Percentiles rank a stretch among this genome's conserved stretches.
phyloP scores from a whole-genome alignment of 1,140 invertebrate genomes.

The Drosophila carrolli region DNA sequence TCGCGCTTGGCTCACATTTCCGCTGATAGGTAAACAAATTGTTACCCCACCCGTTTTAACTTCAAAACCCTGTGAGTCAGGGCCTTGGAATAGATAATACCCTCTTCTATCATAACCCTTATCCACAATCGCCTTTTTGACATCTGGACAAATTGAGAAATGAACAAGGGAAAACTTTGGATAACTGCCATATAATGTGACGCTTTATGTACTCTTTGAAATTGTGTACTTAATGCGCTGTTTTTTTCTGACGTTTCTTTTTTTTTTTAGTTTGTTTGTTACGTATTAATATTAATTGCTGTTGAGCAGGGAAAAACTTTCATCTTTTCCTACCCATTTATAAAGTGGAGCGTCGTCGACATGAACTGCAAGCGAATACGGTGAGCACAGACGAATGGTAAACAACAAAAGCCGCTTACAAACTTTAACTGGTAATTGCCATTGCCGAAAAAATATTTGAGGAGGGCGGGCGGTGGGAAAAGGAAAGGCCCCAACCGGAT shows the following conservation, averaged over 20 bases:
- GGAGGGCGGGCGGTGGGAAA: background rate
- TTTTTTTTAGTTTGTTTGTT: constrained; percentile 11
- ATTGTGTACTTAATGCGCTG: constrained; percentile 32
- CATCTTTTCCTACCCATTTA: constrained; percentile 38
- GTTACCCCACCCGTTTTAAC: constrained; percentile 10
- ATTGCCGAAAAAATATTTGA: constrained; percentile 61
- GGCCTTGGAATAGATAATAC: constrained; percentile 13
- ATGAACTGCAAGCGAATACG: constrained; percentile 26
- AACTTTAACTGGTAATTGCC: constrained; percentile 65
- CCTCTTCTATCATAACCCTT: constrained; percentile 2
- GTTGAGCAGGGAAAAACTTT: constrained; percentile 39
- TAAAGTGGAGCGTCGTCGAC: constrained; percentile 38
- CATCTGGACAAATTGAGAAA: constrained; percentile 30
- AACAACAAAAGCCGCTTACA: constrained; percentile 67
- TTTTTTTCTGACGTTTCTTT: background rate
- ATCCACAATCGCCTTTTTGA: constrained; percentile 1
- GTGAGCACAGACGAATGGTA: constrained; percentile 22
- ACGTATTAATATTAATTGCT: constrained; percentile 49
- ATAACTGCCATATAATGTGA: constrained; percentile 4
- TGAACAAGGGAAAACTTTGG: constrained; percentile 2
- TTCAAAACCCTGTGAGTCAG: constrained; percentile 14
- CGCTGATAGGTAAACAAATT: constrained; percentile 27
- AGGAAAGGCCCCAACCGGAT: constrained; percentile 51
- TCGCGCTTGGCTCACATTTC: constrained; percentile 30
- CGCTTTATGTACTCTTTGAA: constrained; percentile 4